These are phyloP conservation scores for Lasioglossum figueresi DNA, from an alignment of 2,888 invertebrate genomes.

Conservation along the genomic window DNA sequence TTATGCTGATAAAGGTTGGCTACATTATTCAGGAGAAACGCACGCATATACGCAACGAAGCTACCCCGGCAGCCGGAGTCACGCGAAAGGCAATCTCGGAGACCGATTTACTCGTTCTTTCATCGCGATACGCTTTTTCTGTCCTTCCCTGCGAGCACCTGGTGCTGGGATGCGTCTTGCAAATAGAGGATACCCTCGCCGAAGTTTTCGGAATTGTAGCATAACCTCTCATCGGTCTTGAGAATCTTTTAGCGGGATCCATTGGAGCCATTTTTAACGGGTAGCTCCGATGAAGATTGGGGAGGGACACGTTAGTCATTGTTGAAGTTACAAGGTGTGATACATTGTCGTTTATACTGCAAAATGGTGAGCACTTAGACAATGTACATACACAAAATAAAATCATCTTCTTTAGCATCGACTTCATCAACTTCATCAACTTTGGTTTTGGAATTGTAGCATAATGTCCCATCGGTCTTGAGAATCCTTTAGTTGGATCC, in stretches of 20 bases:
- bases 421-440: too few relatives aligned
- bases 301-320: too few relatives aligned
- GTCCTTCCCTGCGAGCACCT: not conserved
- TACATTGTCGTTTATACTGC: too few relatives aligned
- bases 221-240: not conserved
- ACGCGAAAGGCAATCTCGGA: constrained; percentile 45
- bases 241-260: too few relatives aligned
- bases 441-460: not conserved
- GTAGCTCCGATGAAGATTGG: too few relatives aligned
- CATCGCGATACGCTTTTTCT: constrained; percentile 14
- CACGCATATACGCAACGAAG: constrained; percentile 40
- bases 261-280: too few relatives aligned
- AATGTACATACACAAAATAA: too few relatives aligned
- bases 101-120: constrained; percentile 39
- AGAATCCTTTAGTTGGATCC: too few relatives aligned
- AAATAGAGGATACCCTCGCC: not conserved
- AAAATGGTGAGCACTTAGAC: too few relatives aligned
- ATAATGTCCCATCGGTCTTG: too few relatives aligned
- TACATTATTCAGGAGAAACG: constrained; percentile 77
- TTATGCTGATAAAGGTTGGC: constrained; percentile 78
- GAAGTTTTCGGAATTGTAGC: not conserved
- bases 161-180: not conserved
- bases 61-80: constrained; percentile 32
- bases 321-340: too few relatives aligned
- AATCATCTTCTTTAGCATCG: too few relatives aligned